Evolutionary conservation across 1,140 invertebrate species (phyloP).

Genomic region (Gonioctena quinquepunctata): DNA sequence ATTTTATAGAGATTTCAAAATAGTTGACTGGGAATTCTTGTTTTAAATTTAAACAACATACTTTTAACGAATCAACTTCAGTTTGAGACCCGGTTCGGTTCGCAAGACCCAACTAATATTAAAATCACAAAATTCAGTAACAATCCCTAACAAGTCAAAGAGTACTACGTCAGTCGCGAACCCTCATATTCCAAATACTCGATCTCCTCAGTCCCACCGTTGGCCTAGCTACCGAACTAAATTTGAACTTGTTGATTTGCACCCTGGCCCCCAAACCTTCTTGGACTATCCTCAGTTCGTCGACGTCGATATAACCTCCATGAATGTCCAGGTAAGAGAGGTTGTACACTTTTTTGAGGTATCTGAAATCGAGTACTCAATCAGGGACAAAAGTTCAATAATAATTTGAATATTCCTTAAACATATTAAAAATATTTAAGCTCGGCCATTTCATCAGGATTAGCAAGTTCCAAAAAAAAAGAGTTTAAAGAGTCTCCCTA

Average conservation of each 20-base stretch:
- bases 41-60: too few relatives aligned
- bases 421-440: too few relatives aligned
- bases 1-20: too few relatives aligned
- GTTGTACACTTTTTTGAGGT: constrained; percentile 41
- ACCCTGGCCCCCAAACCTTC: constrained; percentile 55
- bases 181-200: constrained; percentile 85
- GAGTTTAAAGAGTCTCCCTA: too few relatives aligned
- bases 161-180: constrained; percentile 69
- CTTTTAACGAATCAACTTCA: too few relatives aligned
- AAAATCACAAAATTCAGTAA: constrained; percentile 10
- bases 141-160: background rate
- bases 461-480: too few relatives aligned
- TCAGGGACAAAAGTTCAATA: background rate
- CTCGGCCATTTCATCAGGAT: too few relatives aligned
- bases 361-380: constrained; percentile 27
- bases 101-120: background rate
- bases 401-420: too few relatives aligned
- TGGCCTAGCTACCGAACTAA: constrained; percentile 83
- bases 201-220: constrained; percentile 83
- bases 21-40: too few relatives aligned
- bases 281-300: constrained; percentile 45
- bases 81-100: background rate
- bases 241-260: constrained; percentile 70
- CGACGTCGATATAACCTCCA: constrained; percentile 48
- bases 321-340: constrained; percentile 52